These are phyloP conservation scores for Pollenia labialis DNA, from an alignment of 2,888 invertebrate genomes.

Conservation along the genomic window DNA sequence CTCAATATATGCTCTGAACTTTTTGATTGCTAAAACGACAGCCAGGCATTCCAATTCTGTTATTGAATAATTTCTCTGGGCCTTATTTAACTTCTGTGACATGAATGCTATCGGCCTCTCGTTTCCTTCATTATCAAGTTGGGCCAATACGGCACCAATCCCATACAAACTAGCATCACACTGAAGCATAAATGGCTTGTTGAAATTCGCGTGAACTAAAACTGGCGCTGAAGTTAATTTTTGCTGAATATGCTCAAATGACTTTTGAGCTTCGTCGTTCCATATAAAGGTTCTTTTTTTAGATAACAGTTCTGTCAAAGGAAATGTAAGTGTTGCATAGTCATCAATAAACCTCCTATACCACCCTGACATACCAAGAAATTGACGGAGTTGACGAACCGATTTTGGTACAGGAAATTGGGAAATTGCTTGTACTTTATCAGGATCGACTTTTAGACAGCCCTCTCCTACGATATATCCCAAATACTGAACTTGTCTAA, in stretches of 20 bases:
- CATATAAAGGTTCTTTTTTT: neutral
- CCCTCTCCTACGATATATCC: slow-evolving; percentile 17
- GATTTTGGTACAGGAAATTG: slow-evolving; percentile 12
- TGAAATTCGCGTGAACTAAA: neutral
- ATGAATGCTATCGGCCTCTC: too few species aligned
- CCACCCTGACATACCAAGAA: slow-evolving; percentile 8
- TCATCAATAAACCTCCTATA: slow-evolving; percentile 27
- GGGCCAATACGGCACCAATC: neutral
- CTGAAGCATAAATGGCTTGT: neutral
- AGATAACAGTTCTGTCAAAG: neutral
- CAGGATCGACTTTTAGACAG: slow-evolving; percentile 3
- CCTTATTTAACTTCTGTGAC: neutral
- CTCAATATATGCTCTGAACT: neutral
- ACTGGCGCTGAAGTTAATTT: neutral
- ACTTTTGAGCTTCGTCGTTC: slow-evolving; percentile 1
- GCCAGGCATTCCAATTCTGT: slow-evolving; percentile 18
- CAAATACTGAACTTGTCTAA: neutral
- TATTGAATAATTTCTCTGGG: slow-evolving; percentile 12
- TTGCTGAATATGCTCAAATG: neutral
- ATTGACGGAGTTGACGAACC: neutral
- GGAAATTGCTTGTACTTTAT: neutral
- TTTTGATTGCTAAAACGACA: neutral
- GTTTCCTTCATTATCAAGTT: too few species aligned
- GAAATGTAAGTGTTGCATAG: neutral
- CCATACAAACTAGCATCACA: neutral